Evolutionary conservation across 64 coral and sea anemone species (phyloP).

Genomic region (Pocillopora damicornis): DNA sequence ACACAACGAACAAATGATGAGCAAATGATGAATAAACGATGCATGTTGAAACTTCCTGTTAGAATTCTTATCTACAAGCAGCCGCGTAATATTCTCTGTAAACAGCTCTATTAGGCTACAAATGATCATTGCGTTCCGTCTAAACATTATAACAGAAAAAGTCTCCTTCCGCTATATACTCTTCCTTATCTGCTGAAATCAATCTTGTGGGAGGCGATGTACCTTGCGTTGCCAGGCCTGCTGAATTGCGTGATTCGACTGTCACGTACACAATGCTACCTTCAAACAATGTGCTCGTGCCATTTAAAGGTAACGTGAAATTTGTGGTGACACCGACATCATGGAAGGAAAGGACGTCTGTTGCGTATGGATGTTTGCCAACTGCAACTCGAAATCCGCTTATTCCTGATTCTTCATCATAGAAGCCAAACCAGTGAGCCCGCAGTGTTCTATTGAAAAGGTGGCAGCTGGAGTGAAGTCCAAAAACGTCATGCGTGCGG

Average conservation of each 20-base stretch:
- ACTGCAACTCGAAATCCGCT: slow-evolving; percentile 63
- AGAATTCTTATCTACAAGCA: too few species aligned
- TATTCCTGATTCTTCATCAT: slow-evolving; percentile 71
- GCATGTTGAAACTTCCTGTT: too few species aligned
- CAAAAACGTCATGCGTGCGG: slow-evolving; percentile 80
- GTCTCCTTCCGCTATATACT: slow-evolving; percentile 70
- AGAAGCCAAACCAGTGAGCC: slow-evolving; percentile 78
- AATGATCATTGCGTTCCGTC: too few species aligned
- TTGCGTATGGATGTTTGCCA: slow-evolving; percentile 45
- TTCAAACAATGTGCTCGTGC: slow-evolving; percentile 9
- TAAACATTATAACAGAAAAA: slow-evolving; percentile 70
- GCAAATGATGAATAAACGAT: too few species aligned
- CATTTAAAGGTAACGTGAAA: slow-evolving; percentile 41
- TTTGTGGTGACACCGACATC: slow-evolving; percentile 58
- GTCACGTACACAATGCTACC: slow-evolving; percentile 72
- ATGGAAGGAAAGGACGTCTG: slow-evolving; percentile 52
- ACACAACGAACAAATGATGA: too few species aligned
- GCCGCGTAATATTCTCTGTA: too few species aligned
- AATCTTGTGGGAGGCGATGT: slow-evolving; percentile 79
- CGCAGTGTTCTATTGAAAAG: slow-evolving; percentile 81
- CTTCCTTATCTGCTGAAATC: slow-evolving; percentile 59
- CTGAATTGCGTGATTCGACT: slow-evolving; percentile 65
- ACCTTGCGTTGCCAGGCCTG: slow-evolving; percentile 48
- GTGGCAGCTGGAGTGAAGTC: slow-evolving; percentile 85
- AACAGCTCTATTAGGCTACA: too few species aligned